Base-by-base conservation (phyloP, 2,888 invertebrate species). In the Drosophila setosimentum region DNA sequence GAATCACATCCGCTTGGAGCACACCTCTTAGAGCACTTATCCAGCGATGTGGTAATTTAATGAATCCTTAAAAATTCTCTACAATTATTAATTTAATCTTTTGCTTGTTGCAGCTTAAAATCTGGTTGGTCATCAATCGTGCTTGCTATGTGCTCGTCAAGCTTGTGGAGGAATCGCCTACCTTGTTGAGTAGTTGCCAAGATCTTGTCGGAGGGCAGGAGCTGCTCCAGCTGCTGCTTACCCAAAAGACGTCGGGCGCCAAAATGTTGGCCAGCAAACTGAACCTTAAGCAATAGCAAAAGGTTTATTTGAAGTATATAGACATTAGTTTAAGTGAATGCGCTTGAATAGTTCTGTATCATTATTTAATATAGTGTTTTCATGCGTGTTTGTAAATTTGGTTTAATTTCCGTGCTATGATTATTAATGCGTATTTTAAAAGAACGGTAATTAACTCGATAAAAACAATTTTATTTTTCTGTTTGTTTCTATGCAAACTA, bases 131-230 rank as follows among this genome's bases (percentile, higher is more conserved):
- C 53, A 95, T 95, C 49, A 97, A 97, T 88, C 94, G 97, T 77
- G 96, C 96, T 0, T 97, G 97, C 83, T 97, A 97, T 91, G 94
- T 97, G 64, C 92, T 97, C 11, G 92, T 97, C 2, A 94, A 95
- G 59, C 90, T 96, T 27, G 94, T 96, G 50, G 96, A 96, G 92
- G 95, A 94, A 85, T 95, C 95, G 80, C 90, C 92, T 0, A 93
- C 94, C 10, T 89, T 92, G 60, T 83, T 96, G 3, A 94, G 80
- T 90, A 92, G 40, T 94, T 94, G 81, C 83, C 68, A 54, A 10
- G 16, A n/a, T 10, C 16, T 96, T 2, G 18, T 78, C 11, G 30
- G 60, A 10, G 59, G 65, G 11, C 60, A 75, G 27, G 57, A 75
- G 4, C 64, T 85, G 4, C 42, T 30, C 1, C 3, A 64, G 3